phyloP scores from a whole-genome alignment of 2,888 invertebrate species.

The Epistrophe eligans region DNA sequence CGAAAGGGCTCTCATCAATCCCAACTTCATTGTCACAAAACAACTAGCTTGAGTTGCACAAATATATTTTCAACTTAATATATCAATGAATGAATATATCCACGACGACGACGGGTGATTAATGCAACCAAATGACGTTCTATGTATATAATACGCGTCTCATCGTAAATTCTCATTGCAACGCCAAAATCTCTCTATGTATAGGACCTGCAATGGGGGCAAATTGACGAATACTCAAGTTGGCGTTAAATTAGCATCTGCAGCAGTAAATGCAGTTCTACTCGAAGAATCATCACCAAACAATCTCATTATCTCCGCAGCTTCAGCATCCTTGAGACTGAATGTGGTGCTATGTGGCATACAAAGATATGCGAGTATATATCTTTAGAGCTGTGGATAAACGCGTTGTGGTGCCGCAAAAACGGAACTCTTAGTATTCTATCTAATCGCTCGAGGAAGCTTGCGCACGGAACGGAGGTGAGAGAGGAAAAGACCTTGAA shows the following conservation, averaged over 20 bases:
- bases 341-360: constrained; percentile 24
- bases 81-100: neutral
- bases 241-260: constrained; percentile 75
- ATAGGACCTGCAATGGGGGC: neutral
- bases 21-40: constrained; percentile 26
- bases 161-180: constrained; percentile 49
- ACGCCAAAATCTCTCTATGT: neutral
- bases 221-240: constrained; percentile 58
- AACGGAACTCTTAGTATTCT: constrained; percentile 41
- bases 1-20: constrained; percentile 3
- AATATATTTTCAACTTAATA: constrained; percentile 9
- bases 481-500: constrained; percentile 51
- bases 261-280: constrained; percentile 71
- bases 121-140: constrained; percentile 45
- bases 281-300: constrained; percentile 68
- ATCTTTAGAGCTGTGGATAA: constrained; percentile 43
- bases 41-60: constrained; percentile 15
- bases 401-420: constrained; percentile 49
- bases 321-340: constrained; percentile 63
- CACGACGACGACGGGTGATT: constrained; percentile 52
- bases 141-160: constrained; percentile 21
- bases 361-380: constrained; percentile 18
- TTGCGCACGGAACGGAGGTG: neutral
- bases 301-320: constrained; percentile 64
- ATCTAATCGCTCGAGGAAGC: constrained; percentile 54